Evolutionary conservation across 2,797 vertebrate genomes (phyloP), one percentile per base, ranked within the genome.

Genomic region (Tokudaia tokunoshimensis): DNA sequence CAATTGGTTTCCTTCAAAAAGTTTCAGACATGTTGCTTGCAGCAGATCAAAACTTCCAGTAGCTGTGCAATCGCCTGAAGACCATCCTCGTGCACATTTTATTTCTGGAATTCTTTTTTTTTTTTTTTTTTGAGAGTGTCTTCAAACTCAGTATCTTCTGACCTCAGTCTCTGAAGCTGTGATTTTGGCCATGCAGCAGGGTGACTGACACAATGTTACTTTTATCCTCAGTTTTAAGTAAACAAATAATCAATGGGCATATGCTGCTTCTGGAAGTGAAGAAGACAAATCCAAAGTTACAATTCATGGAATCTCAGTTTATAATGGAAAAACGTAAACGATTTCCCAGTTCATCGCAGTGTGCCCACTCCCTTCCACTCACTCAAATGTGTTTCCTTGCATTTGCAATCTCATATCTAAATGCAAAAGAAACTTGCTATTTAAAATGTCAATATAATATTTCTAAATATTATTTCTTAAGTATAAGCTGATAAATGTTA

Each of bases 181-280:
- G 4, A n/a, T 79, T 89, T 50, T 17, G 24, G 26, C 29, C 19
- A 61, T 31, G 6, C 41, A 89, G 9, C 12, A 47, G 6, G 1
- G 13, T 10, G 13, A 15, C 12, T 37, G 4, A 24, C 44, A 52
- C 22, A 11, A 41, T 90, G 31, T 70, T 61, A 55, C 14, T 76
- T 82, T 84, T 91, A 87, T 85, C 44, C 12, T 88, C 41, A 76
- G 11, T 26, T 31, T 65, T 31, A 74, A 92, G 29, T 61, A 65
- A 67, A 52, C 20, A 92, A 89, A 55, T 76, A 29, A 55, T 78
- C n/a, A 75, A 8, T 88, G 22, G 52, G 9, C 0, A n/a, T 19
- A 14, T 55, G 82, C 20, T 83, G 9, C 37, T 57, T 78, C 34
- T 72, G 20, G 67, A 86, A 81, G 22, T 57, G 41, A 90, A 91